Base-by-base conservation (phyloP, 2,888 invertebrate species). In the Drosophila engyochracea region DNA sequence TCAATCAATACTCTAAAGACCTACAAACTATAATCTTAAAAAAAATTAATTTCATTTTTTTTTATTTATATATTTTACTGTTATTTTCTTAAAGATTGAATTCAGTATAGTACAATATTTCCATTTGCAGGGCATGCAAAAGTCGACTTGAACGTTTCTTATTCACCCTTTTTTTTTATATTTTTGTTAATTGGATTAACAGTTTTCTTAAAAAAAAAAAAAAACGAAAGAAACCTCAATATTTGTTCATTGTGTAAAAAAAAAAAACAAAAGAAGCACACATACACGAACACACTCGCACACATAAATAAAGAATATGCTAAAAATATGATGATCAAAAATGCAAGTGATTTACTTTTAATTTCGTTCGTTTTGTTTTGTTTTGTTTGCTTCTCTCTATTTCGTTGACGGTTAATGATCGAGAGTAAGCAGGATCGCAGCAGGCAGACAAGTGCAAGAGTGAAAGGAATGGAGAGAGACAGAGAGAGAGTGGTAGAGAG, bases 121-220 rank as follows among this genome's bases (percentile, higher is more conserved):
- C 39, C 22, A 33, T 16, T 33, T 25, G 16, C 9, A 82, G 82
- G 4, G 82, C 51, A 81, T 78, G 19, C 31, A 47, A 9, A 47
- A 59, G 57, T 75, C 81, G 82, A 47, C 49, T 49, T 53, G 12
- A n/a, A 33, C 7, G 22, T 28, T 25, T 47, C 6, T 52, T 30
- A 31, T 39, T 55, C 54, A 47, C 61, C n/a, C 14, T n/a, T 55
- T 55, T 63, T 63, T 63, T 70, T 71, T 79, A 55, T 67, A 66
- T 74, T 88, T 90, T 81, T 85, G 81, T 90, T 85, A 85, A 85
- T 85, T 85, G 85, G 85, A 85, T 85, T 85, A 85, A 78, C 81
- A 61, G 90, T 78, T 70, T 79, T 84, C 69, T 74, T 57, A 73
- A 72, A 74, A 76, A 58, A 76, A 25, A 25, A 25, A 74, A 28